Conservation (phyloP, 2,888 invertebrate species). For the Apamea anceps region DNA sequence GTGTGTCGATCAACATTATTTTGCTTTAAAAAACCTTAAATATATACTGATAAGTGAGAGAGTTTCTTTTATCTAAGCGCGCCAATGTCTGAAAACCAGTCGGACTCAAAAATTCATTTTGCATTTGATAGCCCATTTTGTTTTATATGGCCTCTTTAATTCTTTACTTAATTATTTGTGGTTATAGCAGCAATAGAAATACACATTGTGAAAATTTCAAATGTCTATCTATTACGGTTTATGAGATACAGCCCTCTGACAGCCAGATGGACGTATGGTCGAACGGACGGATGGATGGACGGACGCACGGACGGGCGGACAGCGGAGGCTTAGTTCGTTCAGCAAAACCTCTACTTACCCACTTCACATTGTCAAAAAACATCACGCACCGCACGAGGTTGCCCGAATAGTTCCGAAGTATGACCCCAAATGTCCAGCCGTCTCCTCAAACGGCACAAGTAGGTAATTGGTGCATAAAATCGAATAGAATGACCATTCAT, state of each 20-base stretch:
- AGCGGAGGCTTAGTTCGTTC: neutral
- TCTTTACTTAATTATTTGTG: neutral
- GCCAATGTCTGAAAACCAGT: no score
- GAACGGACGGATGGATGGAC: neutral
- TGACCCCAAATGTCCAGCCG: constrained; percentile 41
- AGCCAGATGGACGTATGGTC: neutral
- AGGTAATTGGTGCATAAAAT: constrained; percentile 73
- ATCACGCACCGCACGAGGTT: constrained; percentile 31
- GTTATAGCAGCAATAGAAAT: neutral
- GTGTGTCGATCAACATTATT: no score
- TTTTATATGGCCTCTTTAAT: neutral
- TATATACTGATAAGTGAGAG: no score
- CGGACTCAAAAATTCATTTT: neutral
- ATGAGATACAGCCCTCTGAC: neutral
- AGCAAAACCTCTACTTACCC: neutral
- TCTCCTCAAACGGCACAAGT: constrained; percentile 70
- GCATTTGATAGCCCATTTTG: no score
- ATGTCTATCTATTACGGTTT: neutral
- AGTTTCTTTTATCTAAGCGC: no score
- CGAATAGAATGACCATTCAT: constrained; percentile 58
- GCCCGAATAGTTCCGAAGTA: constrained; percentile 43
- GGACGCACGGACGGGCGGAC: neutral
- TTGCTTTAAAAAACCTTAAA: no score
- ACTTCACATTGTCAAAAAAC: constrained; percentile 20
- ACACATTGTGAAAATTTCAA: neutral